A percentile compares a stretch with the other conserved stretches of the same genome.
Conservation (phyloP, 1,140 invertebrate species). For the Lepidurus arcticus region DNA sequence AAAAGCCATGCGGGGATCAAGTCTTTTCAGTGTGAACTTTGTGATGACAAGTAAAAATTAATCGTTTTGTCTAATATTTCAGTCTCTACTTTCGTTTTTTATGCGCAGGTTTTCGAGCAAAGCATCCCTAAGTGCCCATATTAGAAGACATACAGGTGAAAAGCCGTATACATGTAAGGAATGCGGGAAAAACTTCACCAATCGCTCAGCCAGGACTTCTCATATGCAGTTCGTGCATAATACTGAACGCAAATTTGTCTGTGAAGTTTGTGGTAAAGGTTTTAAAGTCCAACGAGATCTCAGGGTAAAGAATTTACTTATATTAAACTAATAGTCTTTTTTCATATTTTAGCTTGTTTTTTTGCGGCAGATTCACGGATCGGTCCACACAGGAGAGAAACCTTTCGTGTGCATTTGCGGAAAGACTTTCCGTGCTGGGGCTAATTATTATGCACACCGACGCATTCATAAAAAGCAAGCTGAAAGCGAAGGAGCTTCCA, state of each 20-base stretch:
- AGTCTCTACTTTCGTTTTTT: not conserved
- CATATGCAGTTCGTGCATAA: slow-evolving; percentile 31
- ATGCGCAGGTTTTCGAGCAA: not conserved
- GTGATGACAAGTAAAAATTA: slow-evolving; percentile 23
- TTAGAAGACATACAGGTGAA: slow-evolving; percentile 38
- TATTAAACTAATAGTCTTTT: slow-evolving; percentile 35
- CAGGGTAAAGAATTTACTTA: slow-evolving; percentile 37
- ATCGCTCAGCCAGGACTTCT: slow-evolving; percentile 28
- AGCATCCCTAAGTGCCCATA: slow-evolving; percentile 29
- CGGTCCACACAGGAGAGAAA: slow-evolving; percentile 33
- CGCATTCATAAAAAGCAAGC: not conserved
- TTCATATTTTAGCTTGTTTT: too few relatives aligned
- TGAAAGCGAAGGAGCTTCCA: not conserved
- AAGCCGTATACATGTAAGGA: slow-evolving; percentile 39
- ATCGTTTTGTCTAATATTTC: slow-evolving; percentile 8
- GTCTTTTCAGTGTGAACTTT: slow-evolving; percentile 25
- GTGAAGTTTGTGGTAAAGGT: slow-evolving; percentile 28
- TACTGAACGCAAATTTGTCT: slow-evolving; percentile 24
- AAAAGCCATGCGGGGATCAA: slow-evolving; percentile 32
- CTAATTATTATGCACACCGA: slow-evolving; percentile 33
- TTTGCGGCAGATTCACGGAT: slow-evolving; percentile 24
- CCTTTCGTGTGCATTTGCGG: slow-evolving; percentile 32
- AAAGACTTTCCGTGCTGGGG: slow-evolving; percentile 27
- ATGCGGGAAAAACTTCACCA: slow-evolving; percentile 40
- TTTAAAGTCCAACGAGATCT: slow-evolving; percentile 33